Base-by-base conservation (phyloP, 2,888 invertebrate species). In the Yponomeuta sedellus region DNA sequence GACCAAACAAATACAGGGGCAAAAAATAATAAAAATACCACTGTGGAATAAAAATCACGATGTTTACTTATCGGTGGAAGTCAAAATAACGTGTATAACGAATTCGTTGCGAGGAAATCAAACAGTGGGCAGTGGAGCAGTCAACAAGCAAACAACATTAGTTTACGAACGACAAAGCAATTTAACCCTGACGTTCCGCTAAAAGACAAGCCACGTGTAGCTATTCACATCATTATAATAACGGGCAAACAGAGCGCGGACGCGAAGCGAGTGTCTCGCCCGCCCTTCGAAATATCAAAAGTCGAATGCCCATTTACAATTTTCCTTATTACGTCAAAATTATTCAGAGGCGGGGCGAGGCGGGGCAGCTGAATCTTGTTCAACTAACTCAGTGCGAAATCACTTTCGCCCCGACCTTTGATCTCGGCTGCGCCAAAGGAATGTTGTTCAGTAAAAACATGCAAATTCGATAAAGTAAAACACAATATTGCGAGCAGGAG, bases 391-490 rank as follows among this genome's bases (percentile, higher is more conserved):
- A 81, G 90, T 88, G 91, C 89, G 90, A 90, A 91, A 91, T 91
- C 91, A 91, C 88, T 91, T 88, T 86, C 85, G 81, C 80, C 80
- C 77, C 80, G 83, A 79, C 87, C 91, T 91, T 91, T 91, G 91
- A 91, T 90, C 88, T 90, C 82, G 82, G 78, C 77, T 81, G 86
- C 83, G 87, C 88, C 88, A 89, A 91, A 90, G 91, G 88, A 88
- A 91, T 88, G 86, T 88, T 90, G 88, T 90, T 88, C 89, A 88
- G 91, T 89, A 91, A 91, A 91, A 91, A 91, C 90, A 91, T 91
- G 91, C 88, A 91, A 91, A 91, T 91, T 90, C 88, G 90, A 91
- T 91, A 89, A 90, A 86, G 88, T 89, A 90, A 90, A 90, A 91
- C 86, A 89, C 88, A 89, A 90, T 90, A 88, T 90, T 88, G 85